Percentiles rank a stretch among this genome's conserved stretches.
phyloP scores from a whole-genome alignment of 2,113 vertebrate genomes.

The Oceanites oceanicus region DNA sequence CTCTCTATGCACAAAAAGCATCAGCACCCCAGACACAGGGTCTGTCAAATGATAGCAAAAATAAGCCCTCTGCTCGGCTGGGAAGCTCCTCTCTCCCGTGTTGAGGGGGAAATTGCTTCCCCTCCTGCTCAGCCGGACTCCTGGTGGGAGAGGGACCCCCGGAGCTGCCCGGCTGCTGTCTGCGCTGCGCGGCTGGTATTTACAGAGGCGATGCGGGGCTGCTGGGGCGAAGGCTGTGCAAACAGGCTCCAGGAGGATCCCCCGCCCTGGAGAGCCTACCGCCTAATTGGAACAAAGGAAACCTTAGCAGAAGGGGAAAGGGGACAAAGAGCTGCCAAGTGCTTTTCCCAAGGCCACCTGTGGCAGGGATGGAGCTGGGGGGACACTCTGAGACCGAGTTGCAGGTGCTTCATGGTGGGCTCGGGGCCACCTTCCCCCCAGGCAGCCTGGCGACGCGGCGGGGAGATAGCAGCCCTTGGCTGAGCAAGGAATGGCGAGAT shows the following conservation, averaged over 20 bases:
- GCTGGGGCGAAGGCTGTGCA: constrained; percentile 40
- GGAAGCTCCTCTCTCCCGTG: not conserved
- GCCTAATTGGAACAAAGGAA: not conserved
- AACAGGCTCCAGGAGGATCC: constrained; percentile 19
- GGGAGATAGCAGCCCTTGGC: not conserved
- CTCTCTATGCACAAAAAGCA: rapidly evolving
- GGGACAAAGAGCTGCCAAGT: not conserved
- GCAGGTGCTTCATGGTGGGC: not conserved
- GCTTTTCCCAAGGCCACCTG: constrained; percentile 6
- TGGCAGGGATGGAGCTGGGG: not conserved
- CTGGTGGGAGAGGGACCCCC: not conserved
- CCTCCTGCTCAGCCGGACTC: not conserved
- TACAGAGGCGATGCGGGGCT: constrained; percentile 38
- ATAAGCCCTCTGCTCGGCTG: not conserved
- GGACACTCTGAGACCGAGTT: rapidly evolving
- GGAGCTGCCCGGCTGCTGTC: not conserved
- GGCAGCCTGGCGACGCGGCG: rapidly evolving
- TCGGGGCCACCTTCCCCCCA: rapidly evolving
- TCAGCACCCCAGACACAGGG: not conserved
- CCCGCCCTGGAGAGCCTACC: not conserved
- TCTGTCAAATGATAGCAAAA: not conserved
- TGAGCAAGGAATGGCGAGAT: not conserved
- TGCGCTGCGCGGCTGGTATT: not conserved
- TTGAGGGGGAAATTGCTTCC: not conserved
- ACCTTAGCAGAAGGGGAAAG: not conserved